These are phyloP conservation scores for Enteromius trimaculatus DNA, from an alignment of 2,797 vertebrate genomes.

Conservation along the genomic window DNA sequence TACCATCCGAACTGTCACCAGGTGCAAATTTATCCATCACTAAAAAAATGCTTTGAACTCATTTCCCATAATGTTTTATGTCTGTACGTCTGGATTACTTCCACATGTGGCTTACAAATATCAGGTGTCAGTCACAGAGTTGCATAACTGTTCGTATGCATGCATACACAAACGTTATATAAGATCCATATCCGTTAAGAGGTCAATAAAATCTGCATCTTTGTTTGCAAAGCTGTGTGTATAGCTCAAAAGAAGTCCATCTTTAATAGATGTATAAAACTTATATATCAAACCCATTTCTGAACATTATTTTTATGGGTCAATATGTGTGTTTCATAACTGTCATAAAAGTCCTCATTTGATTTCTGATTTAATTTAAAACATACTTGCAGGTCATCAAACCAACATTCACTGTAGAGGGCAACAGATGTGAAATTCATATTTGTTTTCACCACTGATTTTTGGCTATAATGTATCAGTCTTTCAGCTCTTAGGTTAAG, in stretches of 20 bases:
- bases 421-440: background rate
- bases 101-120: constrained; percentile 4
- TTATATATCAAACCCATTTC: constrained; percentile 60
- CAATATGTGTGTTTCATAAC: constrained; percentile 5
- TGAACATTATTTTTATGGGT: constrained; percentile 29
- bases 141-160: constrained; percentile 7
- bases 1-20: background rate
- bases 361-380: constrained; percentile 42
- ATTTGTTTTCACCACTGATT: too few relatives aligned
- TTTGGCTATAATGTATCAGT: background rate
- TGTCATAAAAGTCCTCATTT: constrained; percentile 49
- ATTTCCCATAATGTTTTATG: constrained; percentile 5
- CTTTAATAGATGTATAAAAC: constrained; percentile 55
- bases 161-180: background rate
- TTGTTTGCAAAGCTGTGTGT: constrained; percentile 63
- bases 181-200: background rate
- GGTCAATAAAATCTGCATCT: constrained; percentile 54
- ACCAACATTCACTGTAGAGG: background rate
- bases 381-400: background rate
- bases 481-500: background rate
- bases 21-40: background rate
- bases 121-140: constrained; percentile 20
- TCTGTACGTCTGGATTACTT: constrained; percentile 18
- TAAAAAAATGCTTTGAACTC: constrained; percentile 12
- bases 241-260: background rate